Percentiles rank a stretch among this genome's conserved stretches.
phyloP scores from a whole-genome alignment of 2,888 invertebrate genomes.

The Cordilura impudica region DNA sequence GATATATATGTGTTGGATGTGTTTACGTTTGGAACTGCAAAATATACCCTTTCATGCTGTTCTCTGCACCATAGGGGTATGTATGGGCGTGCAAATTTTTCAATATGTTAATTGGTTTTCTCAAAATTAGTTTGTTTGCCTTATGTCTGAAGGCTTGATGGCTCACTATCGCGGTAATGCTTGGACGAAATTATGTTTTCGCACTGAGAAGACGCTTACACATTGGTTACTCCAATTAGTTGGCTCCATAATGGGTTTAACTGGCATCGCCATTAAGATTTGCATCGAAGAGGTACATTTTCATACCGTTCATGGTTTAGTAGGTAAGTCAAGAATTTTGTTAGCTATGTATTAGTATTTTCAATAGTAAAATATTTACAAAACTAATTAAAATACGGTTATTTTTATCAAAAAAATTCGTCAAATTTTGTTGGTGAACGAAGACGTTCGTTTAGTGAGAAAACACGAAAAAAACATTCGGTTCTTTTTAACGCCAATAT shows the following conservation, averaged over 20 bases:
- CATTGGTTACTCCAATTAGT: conserved; percentile 66
- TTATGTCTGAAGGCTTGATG: conserved; percentile 68
- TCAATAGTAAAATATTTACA: no score
- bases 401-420: no score
- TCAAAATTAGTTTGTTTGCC: conserved; percentile 64
- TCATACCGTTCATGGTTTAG: conserved; percentile 64
- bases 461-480: no score
- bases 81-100: conserved; percentile 25
- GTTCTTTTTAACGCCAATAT: no score
- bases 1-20: conserved; percentile 66
- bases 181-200: conserved; percentile 58
- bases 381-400: no score
- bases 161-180: conserved; percentile 66
- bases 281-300: conserved; percentile 65
- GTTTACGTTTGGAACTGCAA: conserved; percentile 56
- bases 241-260: conserved; percentile 65
- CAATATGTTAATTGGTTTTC: not conserved
- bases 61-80: conserved; percentile 67
- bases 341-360: no score
- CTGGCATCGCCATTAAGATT: conserved; percentile 65
- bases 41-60: conserved; percentile 68
- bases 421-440: no score
- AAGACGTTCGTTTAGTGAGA: no score
- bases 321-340: conserved; percentile 63
- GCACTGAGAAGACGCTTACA: conserved; percentile 62